phyloP scores from a whole-genome alignment of 53 echinoderm and acorn worm species.

The Echinometra lucunter region DNA sequence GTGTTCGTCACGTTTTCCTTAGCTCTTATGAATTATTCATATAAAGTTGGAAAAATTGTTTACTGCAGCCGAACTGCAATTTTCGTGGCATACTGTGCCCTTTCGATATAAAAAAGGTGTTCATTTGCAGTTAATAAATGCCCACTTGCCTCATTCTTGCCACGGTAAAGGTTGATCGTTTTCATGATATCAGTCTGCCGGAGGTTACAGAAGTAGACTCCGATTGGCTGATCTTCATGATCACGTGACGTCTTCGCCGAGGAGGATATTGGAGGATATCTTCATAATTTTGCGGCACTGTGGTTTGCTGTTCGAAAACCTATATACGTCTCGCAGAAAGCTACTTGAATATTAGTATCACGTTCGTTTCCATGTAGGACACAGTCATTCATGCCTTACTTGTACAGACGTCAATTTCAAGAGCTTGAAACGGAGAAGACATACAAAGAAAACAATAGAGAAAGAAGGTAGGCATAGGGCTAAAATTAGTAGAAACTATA shows the following conservation, averaged over 20 bases:
- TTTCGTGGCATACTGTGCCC: not conserved
- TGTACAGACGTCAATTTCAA: too few relatives aligned
- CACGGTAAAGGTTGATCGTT: not conserved
- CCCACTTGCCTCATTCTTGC: not conserved
- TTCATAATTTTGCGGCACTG: not conserved
- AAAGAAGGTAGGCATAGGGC: too few relatives aligned
- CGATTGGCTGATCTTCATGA: slow-evolving; percentile 9
- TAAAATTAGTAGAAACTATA: too few relatives aligned
- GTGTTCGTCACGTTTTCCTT: slow-evolving; percentile 6
- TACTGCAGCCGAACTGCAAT: not conserved
- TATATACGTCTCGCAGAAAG: not conserved
- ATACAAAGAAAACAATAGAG: too few relatives aligned
- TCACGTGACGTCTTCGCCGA: not conserved
- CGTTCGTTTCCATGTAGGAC: not conserved
- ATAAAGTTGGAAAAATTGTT: not conserved
- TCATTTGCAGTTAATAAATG: not conserved
- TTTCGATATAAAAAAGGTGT: not conserved
- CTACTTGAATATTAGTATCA: not conserved
- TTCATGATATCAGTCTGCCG: not conserved
- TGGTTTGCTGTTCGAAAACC: not conserved
- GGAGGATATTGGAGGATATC: not conserved
- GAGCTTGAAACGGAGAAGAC: too few relatives aligned
- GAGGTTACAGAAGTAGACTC: not conserved
- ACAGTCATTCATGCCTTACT: too few relatives aligned
- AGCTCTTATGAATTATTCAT: not conserved